Base-by-base conservation (phyloP, 2,888 invertebrate species). In the Tachina grossa region DNA sequence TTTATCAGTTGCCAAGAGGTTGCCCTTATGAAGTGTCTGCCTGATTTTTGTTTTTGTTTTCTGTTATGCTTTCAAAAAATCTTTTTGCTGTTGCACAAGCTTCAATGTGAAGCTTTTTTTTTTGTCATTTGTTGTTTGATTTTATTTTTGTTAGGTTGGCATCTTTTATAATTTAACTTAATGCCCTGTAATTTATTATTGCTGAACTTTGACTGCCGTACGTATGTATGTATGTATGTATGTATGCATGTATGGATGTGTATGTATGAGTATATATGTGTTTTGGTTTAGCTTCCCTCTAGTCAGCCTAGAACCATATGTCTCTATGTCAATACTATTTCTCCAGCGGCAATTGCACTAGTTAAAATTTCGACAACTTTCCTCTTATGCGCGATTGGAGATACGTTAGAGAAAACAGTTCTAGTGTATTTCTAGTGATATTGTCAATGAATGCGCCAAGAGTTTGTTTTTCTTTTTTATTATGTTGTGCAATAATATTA, bases 181-280 rank as follows among this genome's bases (percentile, higher is more conserved):
- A 91, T 91, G 89, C 88, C 87, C 86, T 89, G 89, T 89, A 90
- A 91, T 91, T 91, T 91, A 90, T 90, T 90, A 85, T 85, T 87
- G 83, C 84, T 31, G 88, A 88, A 88, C 61, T 57, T 55, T 13
- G n/a, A 2, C 0, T 69, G 16, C 14, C 84, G 87, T 87, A 13
- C 68, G 72, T 85, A 74, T 80, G 6, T 31, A 6, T 31, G 31
- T 31, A 6, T 63, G 31, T 31, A 31, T 41, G 9, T 51, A 72
- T 88, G 89, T 88, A 87, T 88, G 88, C 87, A 31, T 31, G 31
- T 31, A 10, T 87, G 14, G 53, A 14, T 68, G 72, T 39, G 61
- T 2, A 3, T 43, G 65, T 55, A 55, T n/a, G n/a, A n/a, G n/a
- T 55, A 63, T 80, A 55, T 79, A 53, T 84, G 13, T 19, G 47